A percentile compares a stretch with the other conserved stretches of the same genome.
Conservation (phyloP, 2,888 invertebrate genomes). For the Xestia rhomboidea region DNA sequence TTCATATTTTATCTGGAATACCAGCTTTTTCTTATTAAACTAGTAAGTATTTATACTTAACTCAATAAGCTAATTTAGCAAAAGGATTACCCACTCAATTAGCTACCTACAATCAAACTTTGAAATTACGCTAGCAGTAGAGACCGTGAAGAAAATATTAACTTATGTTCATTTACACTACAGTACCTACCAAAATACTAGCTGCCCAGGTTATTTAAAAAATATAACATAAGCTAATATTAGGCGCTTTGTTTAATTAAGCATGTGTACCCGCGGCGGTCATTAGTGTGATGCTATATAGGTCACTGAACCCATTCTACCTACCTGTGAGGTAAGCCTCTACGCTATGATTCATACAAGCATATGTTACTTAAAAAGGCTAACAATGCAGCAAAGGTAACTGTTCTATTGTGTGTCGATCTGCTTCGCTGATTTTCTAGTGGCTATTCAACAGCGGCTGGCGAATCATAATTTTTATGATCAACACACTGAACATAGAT, state of each 20-base stretch:
- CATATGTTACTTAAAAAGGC: slow-evolving; percentile 59
- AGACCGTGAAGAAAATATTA: slow-evolving; percentile 7
- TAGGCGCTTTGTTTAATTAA: slow-evolving; percentile 62
- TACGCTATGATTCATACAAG: slow-evolving; percentile 63
- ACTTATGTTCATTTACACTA: neutral
- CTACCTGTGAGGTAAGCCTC: slow-evolving; percentile 59
- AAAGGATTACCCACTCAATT: neutral
- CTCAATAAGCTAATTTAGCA: neutral
- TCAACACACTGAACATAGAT: neutral
- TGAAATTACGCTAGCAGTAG: too few species aligned
- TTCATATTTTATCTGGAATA: too few species aligned
- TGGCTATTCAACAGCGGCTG: slow-evolving; percentile 27
- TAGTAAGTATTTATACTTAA: neutral
- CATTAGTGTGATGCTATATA: slow-evolving; percentile 60
- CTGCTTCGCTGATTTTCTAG: slow-evolving; percentile 59
- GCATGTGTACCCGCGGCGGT: slow-evolving; percentile 55
- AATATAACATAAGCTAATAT: slow-evolving; percentile 47
- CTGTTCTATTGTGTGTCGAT: slow-evolving; percentile 65
- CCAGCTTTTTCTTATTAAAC: neutral
- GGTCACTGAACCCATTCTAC: slow-evolving; percentile 66
- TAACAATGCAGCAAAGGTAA: slow-evolving; percentile 61
- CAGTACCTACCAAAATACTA: slow-evolving; percentile 3
- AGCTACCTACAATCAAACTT: too few species aligned
- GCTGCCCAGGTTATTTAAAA: slow-evolving; percentile 34
- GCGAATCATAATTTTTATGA: slow-evolving; percentile 21